Evolutionary conservation across 2,888 invertebrate genomes (phyloP), one percentile per base, ranked within the genome.

Genomic region (Xestobium rufovillosum): DNA sequence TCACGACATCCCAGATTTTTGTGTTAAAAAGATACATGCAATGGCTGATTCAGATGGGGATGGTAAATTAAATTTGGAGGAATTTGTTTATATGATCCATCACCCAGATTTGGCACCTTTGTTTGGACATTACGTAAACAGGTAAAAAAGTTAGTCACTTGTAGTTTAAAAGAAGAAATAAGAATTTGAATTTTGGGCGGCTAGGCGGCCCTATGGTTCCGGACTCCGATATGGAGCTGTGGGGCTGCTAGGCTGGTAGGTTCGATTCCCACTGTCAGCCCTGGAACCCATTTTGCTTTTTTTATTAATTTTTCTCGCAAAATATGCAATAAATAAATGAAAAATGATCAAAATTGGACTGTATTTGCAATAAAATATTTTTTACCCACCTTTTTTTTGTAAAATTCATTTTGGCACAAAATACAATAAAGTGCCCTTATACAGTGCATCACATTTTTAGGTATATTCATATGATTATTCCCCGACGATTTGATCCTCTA

Each of bases 11-110:
- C 83, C 84, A 1, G 69, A 74, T 25, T 70, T 76, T 41, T 73
- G 80, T 23, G 76, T 82, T 3, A 70, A 72, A 34, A 75, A 76
- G 59, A 81, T 87, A 46, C 71, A 85, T 68, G 61, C 62, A 3
- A 67, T 76, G 33, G 76, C 76, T 0, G 87, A 87, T 61, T 50
- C 57, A 23, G 72, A 83, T 56, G 66, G 70, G 42, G 78, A 81
- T 27, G 80, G 81, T 3, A 73, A 71, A 48, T 65, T 86, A 36
- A 79, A 82, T 54, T 82, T 78, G 52, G 68, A 73, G 12, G 85
- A 86, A 66, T 84, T 85, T 49, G 73, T 81, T 15, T 73, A 75
- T 25, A 80, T 84, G 80, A 75, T 78, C 65, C 68, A 72, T 47
- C 60, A 71, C 40, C 75, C 75, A 0, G 71, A 75, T 38, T 59